Base-by-base conservation (phyloP, 37 sponge, comb jelly and placozoan genomes). In the Beroe forskalii region DNA sequence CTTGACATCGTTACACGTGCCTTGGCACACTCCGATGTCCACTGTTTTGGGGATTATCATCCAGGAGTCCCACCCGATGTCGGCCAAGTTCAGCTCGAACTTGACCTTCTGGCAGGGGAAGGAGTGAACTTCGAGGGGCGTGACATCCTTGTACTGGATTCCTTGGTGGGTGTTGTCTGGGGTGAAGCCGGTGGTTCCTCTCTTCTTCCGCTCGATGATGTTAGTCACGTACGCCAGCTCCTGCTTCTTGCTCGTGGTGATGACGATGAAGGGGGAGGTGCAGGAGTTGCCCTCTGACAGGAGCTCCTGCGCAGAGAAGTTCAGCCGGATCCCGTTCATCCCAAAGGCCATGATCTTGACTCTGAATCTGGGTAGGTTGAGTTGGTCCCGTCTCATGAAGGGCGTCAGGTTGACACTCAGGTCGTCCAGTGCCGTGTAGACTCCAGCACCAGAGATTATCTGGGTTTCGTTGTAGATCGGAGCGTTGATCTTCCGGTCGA, bases 31-130 rank as follows among this genome's bases (percentile, higher is more conserved):
- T 36, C 72, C 72, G 32, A 69, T 69, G 17, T 69, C 72, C 72
- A 69, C 72, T 32, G 32, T 69, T 17, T 69, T 69, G 38, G 72
- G 72, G 2, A 69, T 69, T 19, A 69, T 14, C 72, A 69, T 69
- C 72, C 72, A 69, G 72, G 72, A 69, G 38, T 69, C 72, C 72
- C 72, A 69, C 17, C 72, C 72, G 12, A 69, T 69, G 72, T 69
- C 72, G 1, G 72, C 72, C 72, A 69, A 32, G 72, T 69, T 69
- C 38, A 69, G 38, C 33, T 69, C 72, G 32, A 69, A 69, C 72
- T 69, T 69, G 1, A 69, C 72, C 32, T 69, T 69, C 38, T 69
- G 72, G 32, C 72, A 69, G 72, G 72, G 72, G 72, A 69, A 69
- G 17, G 72, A 19, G 37, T 27, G 72, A 1, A 69, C 17, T 35